phyloP scores from a whole-genome alignment of 2,113 vertebrate genomes.

The Phyllopteryx taeniolatus region DNA sequence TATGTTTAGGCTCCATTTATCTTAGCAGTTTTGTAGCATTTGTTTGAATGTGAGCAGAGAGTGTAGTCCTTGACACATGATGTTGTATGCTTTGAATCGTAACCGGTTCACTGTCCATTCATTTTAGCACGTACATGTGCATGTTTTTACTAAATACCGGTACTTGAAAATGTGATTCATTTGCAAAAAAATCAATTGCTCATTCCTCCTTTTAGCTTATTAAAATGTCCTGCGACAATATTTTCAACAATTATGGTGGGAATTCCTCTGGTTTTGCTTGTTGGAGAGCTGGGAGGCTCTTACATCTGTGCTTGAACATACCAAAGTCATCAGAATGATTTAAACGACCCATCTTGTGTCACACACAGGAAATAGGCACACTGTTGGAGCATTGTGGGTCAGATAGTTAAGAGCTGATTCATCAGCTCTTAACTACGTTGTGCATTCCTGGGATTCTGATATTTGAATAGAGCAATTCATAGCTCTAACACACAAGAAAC shows the following conservation, averaged over 20 bases:
- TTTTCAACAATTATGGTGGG: conserved; percentile 1
- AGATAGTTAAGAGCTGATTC: conserved; percentile 6
- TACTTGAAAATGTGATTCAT: neutral
- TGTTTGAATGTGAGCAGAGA: too few relatives aligned
- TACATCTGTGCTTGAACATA: conserved; percentile 39
- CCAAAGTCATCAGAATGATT: conserved; percentile 40
- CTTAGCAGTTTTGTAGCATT: too few relatives aligned
- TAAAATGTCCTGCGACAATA: neutral
- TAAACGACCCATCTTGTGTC: conserved; percentile 39
- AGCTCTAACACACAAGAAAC: neutral
- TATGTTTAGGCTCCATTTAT: too few relatives aligned
- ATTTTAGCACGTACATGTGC: too few relatives aligned
- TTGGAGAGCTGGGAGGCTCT: conserved; percentile 3
- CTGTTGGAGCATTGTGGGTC: conserved; percentile 12
- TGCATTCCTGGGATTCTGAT: neutral
- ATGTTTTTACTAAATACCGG: too few relatives aligned
- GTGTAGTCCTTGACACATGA: too few relatives aligned
- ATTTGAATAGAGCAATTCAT: neutral
- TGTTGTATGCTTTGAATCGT: too few relatives aligned
- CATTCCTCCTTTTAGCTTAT: neutral
- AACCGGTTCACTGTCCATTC: too few relatives aligned
- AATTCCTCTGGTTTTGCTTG: conserved; percentile 18
- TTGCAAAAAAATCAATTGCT: neutral
- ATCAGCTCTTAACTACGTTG: too few relatives aligned
- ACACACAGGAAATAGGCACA: conserved; percentile 34